A percentile compares a stretch with the other conserved stretches of the same genome.
Conservation (phyloP, 2,797 vertebrate genomes). For the Pseudotriccus pelzelni region DNA sequence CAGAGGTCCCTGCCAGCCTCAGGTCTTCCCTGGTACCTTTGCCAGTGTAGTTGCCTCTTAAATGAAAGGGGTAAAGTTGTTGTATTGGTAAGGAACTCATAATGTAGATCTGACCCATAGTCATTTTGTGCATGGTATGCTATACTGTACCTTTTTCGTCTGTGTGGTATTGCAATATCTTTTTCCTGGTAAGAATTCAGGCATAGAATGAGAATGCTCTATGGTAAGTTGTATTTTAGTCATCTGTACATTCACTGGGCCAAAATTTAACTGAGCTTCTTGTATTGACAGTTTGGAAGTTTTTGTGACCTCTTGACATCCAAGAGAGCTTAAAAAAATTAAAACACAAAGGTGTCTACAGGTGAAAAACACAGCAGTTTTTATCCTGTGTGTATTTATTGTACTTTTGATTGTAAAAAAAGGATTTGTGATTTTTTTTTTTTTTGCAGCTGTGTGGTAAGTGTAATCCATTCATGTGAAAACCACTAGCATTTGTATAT, state of each 20-base stretch:
- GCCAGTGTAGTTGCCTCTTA: background rate
- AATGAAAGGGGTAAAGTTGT: background rate
- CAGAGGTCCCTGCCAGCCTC: background rate
- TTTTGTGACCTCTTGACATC: background rate
- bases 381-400: background rate
- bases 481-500: background rate
- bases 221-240: background rate
- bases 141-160: background rate
- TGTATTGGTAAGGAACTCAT: background rate
- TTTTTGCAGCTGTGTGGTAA: background rate
- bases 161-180: background rate
- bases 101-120: background rate
- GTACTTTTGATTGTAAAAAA: background rate
- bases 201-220: accelerated
- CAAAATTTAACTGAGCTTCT: background rate
- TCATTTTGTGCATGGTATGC: background rate
- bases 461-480: background rate
- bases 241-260: background rate
- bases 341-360: background rate
- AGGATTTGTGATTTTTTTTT: background rate
- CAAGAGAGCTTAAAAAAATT: background rate
- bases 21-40: background rate
- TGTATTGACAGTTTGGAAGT: background rate
- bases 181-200: background rate
- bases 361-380: background rate